Evolutionary conservation across 1,140 invertebrate species (phyloP), one percentile per base, ranked within the genome.

Genomic region (Streblospio benedicti): DNA sequence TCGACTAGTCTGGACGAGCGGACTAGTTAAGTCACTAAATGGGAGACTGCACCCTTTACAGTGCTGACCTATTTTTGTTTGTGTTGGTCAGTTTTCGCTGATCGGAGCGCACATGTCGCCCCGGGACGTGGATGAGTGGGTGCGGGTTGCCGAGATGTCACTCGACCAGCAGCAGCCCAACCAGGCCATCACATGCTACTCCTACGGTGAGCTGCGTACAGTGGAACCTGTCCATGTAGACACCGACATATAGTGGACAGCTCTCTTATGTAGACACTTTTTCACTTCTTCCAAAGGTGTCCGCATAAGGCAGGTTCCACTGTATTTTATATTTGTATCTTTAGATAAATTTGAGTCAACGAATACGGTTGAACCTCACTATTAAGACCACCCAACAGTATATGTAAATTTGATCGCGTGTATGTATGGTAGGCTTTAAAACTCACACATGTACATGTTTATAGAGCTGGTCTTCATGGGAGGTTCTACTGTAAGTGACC

Each of bases 41-140:
- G n/a, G n/a, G n/a, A n/a, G n/a, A n/a, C n/a, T n/a, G n/a, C n/a
- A n/a, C n/a, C n/a, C n/a, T n/a, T n/a, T 49, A 32, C 9, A 18
- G 18, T 53, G 2, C 30, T 58, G 14, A n/a, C 16, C 27, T 25
- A 6, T 25, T 60, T 1, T 49, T 47, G 20, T 6, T 53, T 49
- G 35, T 59, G 54, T 23, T 68, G 69, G 53, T n/a, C 62, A 80
- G 75, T 93, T 89, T 74, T 84, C 86, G 20, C 79, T 94, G 43
- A 85, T 97, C 59, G 91, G 89, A 35, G 91, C 89, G 0, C 88
- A 93, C 81, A 80, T 96, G 12, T 85, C 85, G 70, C 87, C 87
- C 0, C 83, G 83, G 62, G 85, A 93, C 79, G 80, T 84, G 0
- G 87, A 90, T 61, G 85, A 90, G 68, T 97, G 93, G 93, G 80